These are phyloP conservation scores for Augochlorella aurata DNA, from an alignment of 2,888 invertebrate genomes.

Conservation along the genomic window DNA sequence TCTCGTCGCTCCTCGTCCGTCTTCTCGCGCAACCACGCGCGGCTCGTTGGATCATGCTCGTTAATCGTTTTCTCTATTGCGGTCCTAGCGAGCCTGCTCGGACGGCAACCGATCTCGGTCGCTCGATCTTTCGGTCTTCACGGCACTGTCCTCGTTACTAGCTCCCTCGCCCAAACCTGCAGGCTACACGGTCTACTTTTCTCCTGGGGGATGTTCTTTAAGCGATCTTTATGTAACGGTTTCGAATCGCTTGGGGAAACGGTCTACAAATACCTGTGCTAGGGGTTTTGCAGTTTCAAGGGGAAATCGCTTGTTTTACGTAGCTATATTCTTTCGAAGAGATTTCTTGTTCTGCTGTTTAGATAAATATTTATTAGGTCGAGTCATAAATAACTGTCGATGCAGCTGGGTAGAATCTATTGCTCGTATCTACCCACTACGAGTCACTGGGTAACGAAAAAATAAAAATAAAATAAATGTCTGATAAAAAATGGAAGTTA, in stretches of 20 bases:
- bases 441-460: too few relatives aligned
- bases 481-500: too few relatives aligned
- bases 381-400: too few relatives aligned
- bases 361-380: too few relatives aligned
- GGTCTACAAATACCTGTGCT: too few relatives aligned
- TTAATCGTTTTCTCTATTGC: background rate
- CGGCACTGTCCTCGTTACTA: slow-evolving; percentile 42
- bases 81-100: background rate
- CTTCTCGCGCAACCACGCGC: too few relatives aligned
- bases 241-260: background rate
- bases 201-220: background rate
- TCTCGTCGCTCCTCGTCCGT: too few relatives aligned
- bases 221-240: slow-evolving; percentile 10
- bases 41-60: background rate
- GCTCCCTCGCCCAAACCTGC: slow-evolving; percentile 52
- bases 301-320: background rate
- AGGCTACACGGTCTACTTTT: background rate
- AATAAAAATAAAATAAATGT: too few relatives aligned
- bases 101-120: background rate
- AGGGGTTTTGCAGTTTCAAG: background rate
- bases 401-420: too few relatives aligned
- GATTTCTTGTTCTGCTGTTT: too few relatives aligned
- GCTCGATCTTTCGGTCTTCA: background rate
- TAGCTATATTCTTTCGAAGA: too few relatives aligned
- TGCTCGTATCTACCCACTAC: too few relatives aligned